A percentile compares a stretch with the other conserved stretches of the same genome.
Evolutionary conservation across 2,888 invertebrate genomes (phyloP).

Genomic region (Chironomus tentans): DNA sequence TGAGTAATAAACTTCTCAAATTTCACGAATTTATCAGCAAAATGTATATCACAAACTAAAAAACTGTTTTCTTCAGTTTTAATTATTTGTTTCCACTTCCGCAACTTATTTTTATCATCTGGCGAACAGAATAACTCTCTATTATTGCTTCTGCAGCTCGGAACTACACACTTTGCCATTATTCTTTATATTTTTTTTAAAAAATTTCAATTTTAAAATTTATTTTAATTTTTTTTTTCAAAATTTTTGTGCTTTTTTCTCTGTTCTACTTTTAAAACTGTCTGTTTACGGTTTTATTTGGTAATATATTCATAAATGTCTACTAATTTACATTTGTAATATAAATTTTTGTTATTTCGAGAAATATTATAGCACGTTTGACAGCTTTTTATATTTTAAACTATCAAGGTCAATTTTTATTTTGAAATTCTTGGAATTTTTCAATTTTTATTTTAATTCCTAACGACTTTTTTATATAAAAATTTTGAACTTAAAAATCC

Average conservation of each 20-base stretch:
- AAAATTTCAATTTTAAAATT: neutral
- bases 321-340: neutral
- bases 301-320: neutral
- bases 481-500: too few relatives aligned
- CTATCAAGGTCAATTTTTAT: too few relatives aligned
- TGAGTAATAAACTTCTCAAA: neutral
- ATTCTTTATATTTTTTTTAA: neutral
- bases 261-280: neutral
- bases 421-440: too few relatives aligned
- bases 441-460: too few relatives aligned
- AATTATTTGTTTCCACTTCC: neutral
- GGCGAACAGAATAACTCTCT: neutral
- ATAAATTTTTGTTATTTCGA: neutral
- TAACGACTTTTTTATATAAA: too few relatives aligned
- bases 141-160: neutral
- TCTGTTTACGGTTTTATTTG: neutral
- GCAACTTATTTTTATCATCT: neutral
- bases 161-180: neutral
- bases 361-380: neutral
- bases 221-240: neutral
- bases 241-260: neutral
- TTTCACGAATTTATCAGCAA: neutral
- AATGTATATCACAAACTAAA: neutral
- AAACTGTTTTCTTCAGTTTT: neutral
- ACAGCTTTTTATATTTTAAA: too few relatives aligned